Evolutionary conservation across 2,888 invertebrate species (phyloP), one percentile per base, ranked within the genome.

Genomic region (Koerneria pararmatus): DNA sequence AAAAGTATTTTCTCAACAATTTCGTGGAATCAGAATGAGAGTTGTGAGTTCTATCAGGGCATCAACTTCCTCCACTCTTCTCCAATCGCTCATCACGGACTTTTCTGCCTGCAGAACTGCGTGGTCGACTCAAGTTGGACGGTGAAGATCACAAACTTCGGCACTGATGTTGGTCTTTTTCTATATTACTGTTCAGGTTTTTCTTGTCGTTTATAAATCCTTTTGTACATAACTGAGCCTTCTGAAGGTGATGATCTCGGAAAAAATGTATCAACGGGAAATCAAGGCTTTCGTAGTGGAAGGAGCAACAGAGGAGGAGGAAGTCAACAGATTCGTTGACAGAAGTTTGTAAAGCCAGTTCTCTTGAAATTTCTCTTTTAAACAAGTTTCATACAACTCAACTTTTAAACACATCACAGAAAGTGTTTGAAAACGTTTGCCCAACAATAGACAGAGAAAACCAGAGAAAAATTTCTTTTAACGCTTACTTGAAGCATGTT

Each of bases 121-220:
- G 69, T 82, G 32, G 82, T 82, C 32, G 82, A 82, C 67, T 78
- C 78, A 1, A 82, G 80, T 53, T 82, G 82, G 82, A 82, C 81
- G 8, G 79, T 82, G 3, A 82, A 80, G 60, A 68, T 82, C 29
- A 79, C 82, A 5, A 82, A 80, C 57, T 82, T 82, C 71, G 74
- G 74, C 3, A 80, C 81, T 0, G 80, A n/a, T n/a, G n/a, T n/a
- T n/a, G n/a, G n/a, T n/a, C n/a, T n/a, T n/a, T n/a, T n/a, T n/a
- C n/a, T n/a, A n/a, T n/a, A n/a, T n/a, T n/a, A n/a, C n/a, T n/a
- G n/a, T n/a, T n/a, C n/a, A n/a, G n/a, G n/a, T n/a, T n/a, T n/a
- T n/a, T n/a, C n/a, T n/a, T n/a, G n/a, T n/a, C n/a, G n/a, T n/a
- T n/a, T n/a, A n/a, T n/a, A n/a, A n/a, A n/a, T n/a, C n/a, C n/a